Evolutionary conservation across 1,140 invertebrate genomes (phyloP).

Genomic region (Heliothis subflexa): DNA sequence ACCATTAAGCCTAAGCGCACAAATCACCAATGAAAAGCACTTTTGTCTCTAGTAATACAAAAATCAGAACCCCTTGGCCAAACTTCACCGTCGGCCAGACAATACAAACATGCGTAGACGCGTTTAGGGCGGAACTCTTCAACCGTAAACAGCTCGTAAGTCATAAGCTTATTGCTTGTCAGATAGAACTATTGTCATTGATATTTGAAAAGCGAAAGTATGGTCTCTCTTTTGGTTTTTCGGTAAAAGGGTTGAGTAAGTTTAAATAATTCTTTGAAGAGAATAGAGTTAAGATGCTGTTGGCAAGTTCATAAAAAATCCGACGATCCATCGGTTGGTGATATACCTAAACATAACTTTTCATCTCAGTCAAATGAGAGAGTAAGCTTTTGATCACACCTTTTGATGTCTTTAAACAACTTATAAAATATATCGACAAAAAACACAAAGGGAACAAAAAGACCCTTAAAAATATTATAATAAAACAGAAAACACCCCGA

Average conservation of each 20-base stretch:
- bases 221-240: too few relatives aligned
- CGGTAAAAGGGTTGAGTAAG: too few relatives aligned
- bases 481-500: not conserved
- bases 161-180: conserved; percentile 41
- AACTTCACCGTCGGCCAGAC: conserved; percentile 76
- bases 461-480: too few relatives aligned
- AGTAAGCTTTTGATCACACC: too few relatives aligned
- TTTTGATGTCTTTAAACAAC: too few relatives aligned
- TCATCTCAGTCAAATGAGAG: too few relatives aligned
- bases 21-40: conserved; percentile 52
- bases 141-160: conserved; percentile 50
- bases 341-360: too few relatives aligned
- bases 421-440: not conserved
- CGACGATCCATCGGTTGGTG: too few relatives aligned
- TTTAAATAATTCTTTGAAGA: too few relatives aligned
- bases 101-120: conserved; percentile 62
- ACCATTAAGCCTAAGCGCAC: conserved; percentile 39
- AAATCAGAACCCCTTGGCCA: conserved; percentile 69
- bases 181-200: not conserved
- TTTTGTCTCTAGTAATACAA: conserved; percentile 55
- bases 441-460: not conserved
- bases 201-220: too few relatives aligned
- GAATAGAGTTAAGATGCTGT: too few relatives aligned
- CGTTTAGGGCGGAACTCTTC: conserved; percentile 62
- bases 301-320: too few relatives aligned